Base-by-base conservation (phyloP, 2,797 vertebrate genomes). In the Menidia menidia region DNA sequence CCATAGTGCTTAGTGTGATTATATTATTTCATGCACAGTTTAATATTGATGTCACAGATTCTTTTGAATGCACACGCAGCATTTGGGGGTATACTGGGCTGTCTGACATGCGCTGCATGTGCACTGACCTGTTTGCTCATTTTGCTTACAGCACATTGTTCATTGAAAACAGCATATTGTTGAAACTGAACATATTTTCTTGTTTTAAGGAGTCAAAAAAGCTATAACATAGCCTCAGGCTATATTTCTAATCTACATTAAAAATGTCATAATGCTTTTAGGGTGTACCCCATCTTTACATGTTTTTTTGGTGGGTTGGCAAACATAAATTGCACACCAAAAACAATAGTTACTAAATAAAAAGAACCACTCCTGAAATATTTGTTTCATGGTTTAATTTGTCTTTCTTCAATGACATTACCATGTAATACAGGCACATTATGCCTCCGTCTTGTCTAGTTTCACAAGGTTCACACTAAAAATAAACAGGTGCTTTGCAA, bases 41-140 rank as follows among this genome's bases (percentile, higher is more conserved):
- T n/a, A 44, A 47, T 66, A 55, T 32, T 12, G 33, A 65, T 65
- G n/a, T 60, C 39, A 39, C 43, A 60, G n/a, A 57, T 75, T 31
- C 16, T 65, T 58, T 41, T 18, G 64, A 41, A 54, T 72, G 14
- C n/a, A 41, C 30, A 50, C 52, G 52, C 39, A 68, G 3, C 18
- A 54, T 60, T 64, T 47, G 11, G 31, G 18, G 43, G 2, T 16
- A 13, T 15, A 14, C 9, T 16, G 32, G 8, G 10, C 53, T 30
- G 44, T 61, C n/a, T 4, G 31, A 44, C 57, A 51, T 58, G 15
- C 16, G 4, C 12, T 66, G 43, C 0, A 32, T 72, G 60, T 69
- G 55, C 51, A 62, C 39, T 68, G 62, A 78, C 62, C 42, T 70
- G 58, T 77, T 78, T 70, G 45, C 16, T 63, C 35, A 68, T 70